Base-by-base conservation (phyloP, 2,113 vertebrate species). In the Clarias magur region DNA sequence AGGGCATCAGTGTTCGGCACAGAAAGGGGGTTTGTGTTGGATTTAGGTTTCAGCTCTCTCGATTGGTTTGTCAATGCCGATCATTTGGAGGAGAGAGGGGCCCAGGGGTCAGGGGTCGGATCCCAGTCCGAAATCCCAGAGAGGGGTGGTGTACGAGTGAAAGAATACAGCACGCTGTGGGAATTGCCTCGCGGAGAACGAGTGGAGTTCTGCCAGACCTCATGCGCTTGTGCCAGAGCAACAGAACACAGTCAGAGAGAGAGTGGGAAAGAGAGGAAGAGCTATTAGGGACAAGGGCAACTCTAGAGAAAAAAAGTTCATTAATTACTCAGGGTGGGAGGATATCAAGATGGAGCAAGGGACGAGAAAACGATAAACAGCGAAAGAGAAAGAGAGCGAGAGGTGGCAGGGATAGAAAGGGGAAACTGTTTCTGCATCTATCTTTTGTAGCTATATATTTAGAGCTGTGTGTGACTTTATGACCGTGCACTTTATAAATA, bases 311-410 rank as follows among this genome's bases (percentile, higher is more conserved):
- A 48, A 34, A 80, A 83, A 73, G 65, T 84, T 84, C 68, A 87
- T 89, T 85, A 89, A 89, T 89, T 82, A 87, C 82, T 85, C 42
- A 57, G 85, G 83, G 76, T 72, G 53, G 78, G 73, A 57, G 68
- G 62, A 82, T 80, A 70, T 57, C 30, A 54, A 60, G 68, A 42
- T 42, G 6, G 42, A 42, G 42, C 6, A 42, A 25, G 72, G 42
- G 63, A 68, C 60, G 10, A 73, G 63, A 81, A 86, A 65, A 2
- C 0, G 78, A 27, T 75, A 25, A 68, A 54, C 73, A 59, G n/a
- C 9, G 1, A n/a, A n/a, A 27, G 79, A 25, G 76, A 54, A 75
- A 60, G n/a, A 9, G 5, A n/a, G 53, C 34, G 78, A 7, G 54
- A 21, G 8, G 27, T 1, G 27, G n/a, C 76, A 59, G 56, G 57